Evolutionary conservation across 2,113 vertebrate species (phyloP), one percentile per base, ranked within the genome.

Genomic region (Nestor notabilis): DNA sequence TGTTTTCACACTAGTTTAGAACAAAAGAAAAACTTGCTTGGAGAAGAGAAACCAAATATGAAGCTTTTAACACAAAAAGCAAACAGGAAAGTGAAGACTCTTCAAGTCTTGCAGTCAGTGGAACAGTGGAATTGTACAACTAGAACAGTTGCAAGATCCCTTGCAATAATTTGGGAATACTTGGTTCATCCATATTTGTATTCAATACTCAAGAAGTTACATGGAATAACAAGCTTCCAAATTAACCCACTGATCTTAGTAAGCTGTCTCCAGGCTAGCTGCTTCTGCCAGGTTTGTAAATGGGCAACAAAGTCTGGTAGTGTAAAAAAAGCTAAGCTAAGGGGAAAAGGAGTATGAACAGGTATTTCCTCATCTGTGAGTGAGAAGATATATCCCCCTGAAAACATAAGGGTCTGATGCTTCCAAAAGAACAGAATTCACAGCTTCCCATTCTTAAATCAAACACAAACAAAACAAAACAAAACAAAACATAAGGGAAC

Each of bases 401-500:
- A 46, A 52, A 39, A 79, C 16, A 13, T 33, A 56, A 0, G 17
- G 61, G n/a, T 12, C 7, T 0, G 10, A 49, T 1, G 12, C 33
- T 33, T 43, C 37, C 3, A 3, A 17, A 72, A 71, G 58, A 47
- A 69, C 35, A 77, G 43, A 5, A 23, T 47, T 21, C 20, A 14
- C 66, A 69, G 66, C 21, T 9, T n/a, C 33, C 55, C 33, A 58
- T 58, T 46, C 12, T 31, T 87, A 33, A 83, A 43, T 11, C 52
- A 31, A 53, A 39, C 39, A 17, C 11, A 49, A 41, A 33, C n/a
- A n/a, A 17, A 75, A 27, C 5, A 17, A 76, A 28, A 21, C 3
- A 44, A 68, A 71, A 55, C 31, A 12, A 20, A 21, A 6, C 24
- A 5, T 2, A 46, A n/a, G 7, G 25, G 41, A 60, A 61, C 12